Evolutionary conservation across 2,888 invertebrate genomes (phyloP), one percentile per base, ranked within the genome.

Genomic region (Caradrina kadenii): DNA sequence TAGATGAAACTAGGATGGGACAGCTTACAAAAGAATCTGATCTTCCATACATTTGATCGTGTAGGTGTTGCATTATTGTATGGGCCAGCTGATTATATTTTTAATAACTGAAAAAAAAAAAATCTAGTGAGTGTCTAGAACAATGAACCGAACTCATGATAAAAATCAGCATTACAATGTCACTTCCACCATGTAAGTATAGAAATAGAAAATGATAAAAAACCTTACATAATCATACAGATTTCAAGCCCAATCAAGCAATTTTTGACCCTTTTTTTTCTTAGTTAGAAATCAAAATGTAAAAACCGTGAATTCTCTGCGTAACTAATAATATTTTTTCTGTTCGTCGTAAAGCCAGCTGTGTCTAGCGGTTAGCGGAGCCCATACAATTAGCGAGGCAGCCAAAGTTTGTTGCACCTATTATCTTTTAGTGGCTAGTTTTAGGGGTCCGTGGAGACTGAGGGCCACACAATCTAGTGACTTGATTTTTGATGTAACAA

Each of bases 401-500:
- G 69, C 80, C 83, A 85, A 88, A 91, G 92, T 92, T 92, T 89
- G 88, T 89, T 90, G 90, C 89, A 86, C 91, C 86, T 87, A 80
- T 84, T 83, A 82, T 75, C 64, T 76, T 74, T 64, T 77, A 70
- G 64, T 72, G 76, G 59, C 58, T 42, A 42, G 67, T 60, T 68
- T 78, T 72, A 69, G 87, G 80, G 88, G 81, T 83, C 86, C 69
- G 50, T 58, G 31, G 4, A 13, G 11, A 22, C 52, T 5, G 4
- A 2, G 11, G 19, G 22, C 15, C 11, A 21, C 7, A 26, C 49
- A 50, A n/a, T 15, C 10, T 58, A n/a, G 1, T 15, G 0, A 13
- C 0, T 11, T 52, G 8, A 26, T 2, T 26, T 2, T 26, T 3
- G 2, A 26, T 26, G 26, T 26, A 26, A 26, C 26, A n/a, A n/a